Base-by-base conservation (phyloP, 2,797 vertebrate genomes). In the Sebastes hubbsi region DNA sequence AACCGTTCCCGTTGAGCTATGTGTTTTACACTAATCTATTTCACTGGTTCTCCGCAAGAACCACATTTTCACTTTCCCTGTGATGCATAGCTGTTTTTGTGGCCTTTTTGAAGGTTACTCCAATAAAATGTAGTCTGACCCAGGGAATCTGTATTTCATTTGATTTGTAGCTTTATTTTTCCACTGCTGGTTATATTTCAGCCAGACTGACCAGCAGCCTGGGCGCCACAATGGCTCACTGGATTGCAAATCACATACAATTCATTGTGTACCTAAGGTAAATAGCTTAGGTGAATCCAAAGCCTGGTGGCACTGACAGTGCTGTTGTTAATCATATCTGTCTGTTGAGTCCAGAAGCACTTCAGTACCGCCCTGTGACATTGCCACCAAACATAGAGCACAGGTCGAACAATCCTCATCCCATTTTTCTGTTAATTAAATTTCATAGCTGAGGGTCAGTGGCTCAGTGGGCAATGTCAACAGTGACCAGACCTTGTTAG, bases 361-460 rank as follows among this genome's bases (percentile, higher is more conserved):
- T 75, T 59, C 72, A 70, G 72, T 29, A 58, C 24, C 59, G 52
- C 58, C 68, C 46, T 75, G 72, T 78, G 62, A 82, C 88, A 69
- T 30, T 29, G 61, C 78, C 56, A 82, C 76, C 63, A 78, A 86
- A 81, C 68, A 73, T 60, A 83, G 69, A 27, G 36, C 63, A 73
- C 63, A 38, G 65, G 61, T 83, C 56, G 55, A 75, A 77, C 80
- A 77, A 78, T 38, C 54, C 62, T 87, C 81, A 73, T 89, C 32
- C 80, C 72, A 81, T 83, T 89, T 78, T 87, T 81, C 72, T 80
- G 72, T 84, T 91, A 87, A 92, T 91, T 91, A 65, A 72, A 89
- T 89, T 88, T 82, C 58, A 85, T 79, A 80, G 80, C 81, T 76
- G 76, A 69, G 79, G 85, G 84, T 93, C 90, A 88, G 78, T 13